Conservation (phyloP, 2,797 vertebrate genomes). For the Adelosebastes latens region DNA sequence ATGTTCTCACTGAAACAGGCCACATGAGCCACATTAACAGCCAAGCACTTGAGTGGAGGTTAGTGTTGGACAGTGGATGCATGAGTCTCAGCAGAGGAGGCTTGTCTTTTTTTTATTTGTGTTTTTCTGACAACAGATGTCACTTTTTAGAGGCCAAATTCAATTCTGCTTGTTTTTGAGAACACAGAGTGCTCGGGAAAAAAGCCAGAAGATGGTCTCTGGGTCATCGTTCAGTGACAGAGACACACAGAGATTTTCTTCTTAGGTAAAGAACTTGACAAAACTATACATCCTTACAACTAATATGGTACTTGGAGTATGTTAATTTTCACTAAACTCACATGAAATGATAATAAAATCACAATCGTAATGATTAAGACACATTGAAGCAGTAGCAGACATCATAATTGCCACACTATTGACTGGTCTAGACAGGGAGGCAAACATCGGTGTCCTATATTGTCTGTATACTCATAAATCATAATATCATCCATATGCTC, state of each 20-base stretch:
- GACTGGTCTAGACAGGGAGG: neutral
- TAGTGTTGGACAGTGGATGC: conserved; percentile 16
- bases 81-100: neutral
- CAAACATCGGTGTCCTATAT: neutral
- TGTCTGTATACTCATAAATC: conserved; percentile 1
- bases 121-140: conserved; percentile 18
- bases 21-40: conserved; percentile 38
- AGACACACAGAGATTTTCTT: conserved; percentile 2
- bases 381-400: neutral
- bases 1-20: conserved; percentile 45
- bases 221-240: neutral
- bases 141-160: neutral
- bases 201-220: neutral
- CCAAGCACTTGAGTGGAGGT: neutral
- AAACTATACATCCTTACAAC: neutral
- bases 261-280: neutral
- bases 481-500: neutral
- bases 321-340: neutral
- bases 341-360: neutral
- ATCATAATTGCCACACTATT: neutral
- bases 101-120: neutral
- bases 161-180: conserved; percentile 12
- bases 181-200: conserved; percentile 21
- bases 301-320: neutral
- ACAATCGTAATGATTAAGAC: neutral